These are phyloP conservation scores for Anoplopoma fimbria DNA, from an alignment of 2,113 vertebrate genomes.

Conservation along the genomic window DNA sequence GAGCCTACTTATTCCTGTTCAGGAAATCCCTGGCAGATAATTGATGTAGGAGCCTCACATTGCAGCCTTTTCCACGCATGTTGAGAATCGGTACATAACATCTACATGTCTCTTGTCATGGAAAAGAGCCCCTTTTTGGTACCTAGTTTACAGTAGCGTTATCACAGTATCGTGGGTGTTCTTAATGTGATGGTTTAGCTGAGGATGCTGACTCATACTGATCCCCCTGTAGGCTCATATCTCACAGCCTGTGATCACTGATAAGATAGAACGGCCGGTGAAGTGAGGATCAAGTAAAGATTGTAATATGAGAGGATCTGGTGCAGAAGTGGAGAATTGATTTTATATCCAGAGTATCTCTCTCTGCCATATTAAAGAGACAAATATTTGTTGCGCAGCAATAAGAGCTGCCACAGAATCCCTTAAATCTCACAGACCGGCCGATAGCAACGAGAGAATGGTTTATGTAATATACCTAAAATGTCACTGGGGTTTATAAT, in stretches of 20 bases:
- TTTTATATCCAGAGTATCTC: conserved; percentile 40
- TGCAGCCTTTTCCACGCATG: neutral
- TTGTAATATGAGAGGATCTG: conserved; percentile 33
- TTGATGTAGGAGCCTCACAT: neutral
- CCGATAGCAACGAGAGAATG: neutral
- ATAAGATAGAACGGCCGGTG: conserved; percentile 27
- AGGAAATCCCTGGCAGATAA: conserved; percentile 6
- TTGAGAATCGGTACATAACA: neutral
- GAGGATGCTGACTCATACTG: conserved; percentile 29
- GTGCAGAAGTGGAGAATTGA: conserved; percentile 35
- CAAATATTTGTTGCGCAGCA: conserved; percentile 48
- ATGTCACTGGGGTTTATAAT: conserved; percentile 48
- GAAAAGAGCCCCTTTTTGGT: neutral
- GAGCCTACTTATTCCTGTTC: neutral
- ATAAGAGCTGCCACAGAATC: conserved; percentile 22
- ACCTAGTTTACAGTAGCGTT: neutral
- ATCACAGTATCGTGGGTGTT: neutral
- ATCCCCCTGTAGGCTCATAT: conserved; percentile 32
- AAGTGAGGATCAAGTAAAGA: conserved; percentile 54
- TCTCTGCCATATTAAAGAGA: conserved; percentile 26
- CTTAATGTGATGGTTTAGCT: conserved; percentile 29
- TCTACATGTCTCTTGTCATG: neutral
- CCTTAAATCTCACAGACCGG: conserved; percentile 23
- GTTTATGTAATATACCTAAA: conserved; percentile 37
- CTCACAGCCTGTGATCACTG: conserved; percentile 12